Percentiles rank a stretch among this genome's conserved stretches.
Conservation (phyloP, 2,888 invertebrate species). For the Eristalis arbustorum region DNA sequence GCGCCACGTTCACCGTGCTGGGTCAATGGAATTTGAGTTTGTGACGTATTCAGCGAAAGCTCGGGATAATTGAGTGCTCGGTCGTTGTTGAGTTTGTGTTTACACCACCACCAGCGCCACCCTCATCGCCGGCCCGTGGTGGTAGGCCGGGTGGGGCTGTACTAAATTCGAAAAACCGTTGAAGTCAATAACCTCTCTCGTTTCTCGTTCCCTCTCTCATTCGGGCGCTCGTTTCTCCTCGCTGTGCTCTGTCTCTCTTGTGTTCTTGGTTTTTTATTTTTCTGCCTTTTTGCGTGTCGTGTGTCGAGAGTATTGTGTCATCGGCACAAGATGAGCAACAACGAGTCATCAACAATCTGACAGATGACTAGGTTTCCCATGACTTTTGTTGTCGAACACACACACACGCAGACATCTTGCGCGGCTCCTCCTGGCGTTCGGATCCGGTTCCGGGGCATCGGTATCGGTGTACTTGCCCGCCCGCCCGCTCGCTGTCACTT, state of each 20-base stretch:
- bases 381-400: slow-evolving; percentile 1
- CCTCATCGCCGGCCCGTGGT: not conserved
- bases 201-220: not conserved
- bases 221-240: not conserved
- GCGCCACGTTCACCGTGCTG: slow-evolving; percentile 6
- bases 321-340: slow-evolving; percentile 29
- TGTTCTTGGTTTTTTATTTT: not conserved
- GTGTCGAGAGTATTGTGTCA: slow-evolving; percentile 24
- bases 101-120: not conserved
- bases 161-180: slow-evolving; percentile 17
- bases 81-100: not conserved
- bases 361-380: slow-evolving; percentile 41
- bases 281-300: not conserved
- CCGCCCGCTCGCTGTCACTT: not conserved
- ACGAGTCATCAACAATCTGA: slow-evolving; percentile 30
- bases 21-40: slow-evolving; percentile 56
- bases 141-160: slow-evolving; percentile 1
- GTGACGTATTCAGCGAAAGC: slow-evolving; percentile 29
- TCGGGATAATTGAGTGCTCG: slow-evolving; percentile 21
- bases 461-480: not conserved
- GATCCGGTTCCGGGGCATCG: not conserved
- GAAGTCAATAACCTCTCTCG: slow-evolving; percentile 46
- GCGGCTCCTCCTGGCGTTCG: not conserved
- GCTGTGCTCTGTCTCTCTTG: not conserved
- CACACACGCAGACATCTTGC: slow-evolving; percentile 24